Evolutionary conservation across 2,888 invertebrate genomes (phyloP).

Genomic region (Boloria euphrosyne): DNA sequence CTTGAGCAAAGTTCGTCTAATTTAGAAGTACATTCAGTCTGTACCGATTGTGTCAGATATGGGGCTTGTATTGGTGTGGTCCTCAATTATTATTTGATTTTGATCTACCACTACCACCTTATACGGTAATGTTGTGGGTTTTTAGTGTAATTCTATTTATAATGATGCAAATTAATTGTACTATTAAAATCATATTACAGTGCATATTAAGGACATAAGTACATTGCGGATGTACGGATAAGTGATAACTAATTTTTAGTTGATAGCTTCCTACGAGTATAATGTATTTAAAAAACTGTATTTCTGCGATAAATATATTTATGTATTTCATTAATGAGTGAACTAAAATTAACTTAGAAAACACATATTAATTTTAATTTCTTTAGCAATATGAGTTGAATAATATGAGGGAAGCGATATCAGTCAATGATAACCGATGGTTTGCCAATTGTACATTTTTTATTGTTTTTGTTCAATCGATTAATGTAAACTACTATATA

Average conservation of each 20-base stretch:
- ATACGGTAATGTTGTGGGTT: slow-evolving; percentile 7
- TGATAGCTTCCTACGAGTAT: too few relatives aligned
- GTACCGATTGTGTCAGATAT: slow-evolving; percentile 14
- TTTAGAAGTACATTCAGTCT: slow-evolving; percentile 6
- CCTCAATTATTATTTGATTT: slow-evolving; percentile 15
- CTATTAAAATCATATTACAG: background rate
- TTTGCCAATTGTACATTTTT: too few relatives aligned
- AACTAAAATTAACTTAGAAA: too few relatives aligned
- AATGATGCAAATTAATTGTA: background rate
- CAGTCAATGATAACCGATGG: too few relatives aligned
- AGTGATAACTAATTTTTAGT: background rate
- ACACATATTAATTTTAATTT: too few relatives aligned
- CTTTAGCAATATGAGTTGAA: too few relatives aligned
- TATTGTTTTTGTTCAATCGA: too few relatives aligned
- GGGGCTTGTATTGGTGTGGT: slow-evolving; percentile 29
- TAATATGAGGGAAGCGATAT: too few relatives aligned
- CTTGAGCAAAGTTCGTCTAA: background rate
- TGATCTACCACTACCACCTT: background rate
- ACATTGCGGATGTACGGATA: background rate
- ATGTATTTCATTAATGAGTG: too few relatives aligned
- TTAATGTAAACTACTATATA: too few relatives aligned
- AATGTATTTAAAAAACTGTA: too few relatives aligned
- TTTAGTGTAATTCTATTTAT: slow-evolving; percentile 6
- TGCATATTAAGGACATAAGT: background rate
- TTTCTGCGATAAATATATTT: too few relatives aligned